Base-by-base conservation (phyloP, 2,797 vertebrate species). In the Sorex maritimensis region DNA sequence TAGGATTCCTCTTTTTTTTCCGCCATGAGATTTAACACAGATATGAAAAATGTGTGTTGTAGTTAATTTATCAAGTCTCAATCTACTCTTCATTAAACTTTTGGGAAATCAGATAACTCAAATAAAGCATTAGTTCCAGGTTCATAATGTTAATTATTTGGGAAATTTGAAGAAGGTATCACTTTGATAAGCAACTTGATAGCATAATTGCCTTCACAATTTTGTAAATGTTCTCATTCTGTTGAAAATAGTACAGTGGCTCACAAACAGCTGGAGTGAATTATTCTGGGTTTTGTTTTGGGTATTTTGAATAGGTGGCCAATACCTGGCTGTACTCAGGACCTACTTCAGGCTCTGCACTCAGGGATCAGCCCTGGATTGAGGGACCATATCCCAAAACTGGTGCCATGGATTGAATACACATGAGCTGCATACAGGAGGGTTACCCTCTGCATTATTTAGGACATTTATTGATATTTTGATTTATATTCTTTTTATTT, bases 51-150 rank as follows among this genome's bases (percentile, higher is more conserved):
- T 79, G 55, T 4, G 24, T 68, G n/a, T 49, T 55, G 58, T 38
- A 34, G 28, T n/a, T 88, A 84, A 94, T 30, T 83, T 65, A 9
- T 82, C 38, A 88, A 69, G 2, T 71, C 58, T 81, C 38, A 72
- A 61, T 19, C 28, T 72, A 52, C 34, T 84, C 23, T 14, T 90
- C 78, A 44, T 87, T 90, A 94, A 77, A 77, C 55, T 65, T 77
- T 46, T 72, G 23, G 30, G 90, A 88, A 90, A 46, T 46, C 75
- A 85, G 46, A 44, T 73, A 92, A 68, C 88, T 88, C 79, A 74
- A 80, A 14, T 71, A 87, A 80, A 61, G 72, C 46, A 89, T 84
- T 68, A 38, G 23, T 67, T 80, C 30, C 34, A 77, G n/a, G 44
- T 84, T 77, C 41, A 58, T 68, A 52, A n/a, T 81, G 23, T 58